phyloP scores from a whole-genome alignment of 2,113 vertebrate species.

The Strix uralensis region DNA sequence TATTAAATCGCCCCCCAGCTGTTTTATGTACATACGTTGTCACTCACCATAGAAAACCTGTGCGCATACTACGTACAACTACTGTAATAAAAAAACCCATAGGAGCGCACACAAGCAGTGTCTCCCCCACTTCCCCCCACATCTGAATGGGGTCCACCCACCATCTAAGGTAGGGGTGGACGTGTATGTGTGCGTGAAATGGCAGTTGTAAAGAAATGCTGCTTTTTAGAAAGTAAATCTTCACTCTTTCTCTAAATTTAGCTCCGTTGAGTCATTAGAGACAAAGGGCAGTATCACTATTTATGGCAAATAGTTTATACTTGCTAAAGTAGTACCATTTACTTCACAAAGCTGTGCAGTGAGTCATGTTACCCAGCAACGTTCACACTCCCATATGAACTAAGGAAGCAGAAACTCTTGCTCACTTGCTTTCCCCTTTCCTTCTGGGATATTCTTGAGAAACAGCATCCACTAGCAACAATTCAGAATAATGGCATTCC shows the following conservation, averaged over 20 bases:
- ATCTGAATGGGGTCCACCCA: neutral
- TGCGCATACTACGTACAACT: neutral
- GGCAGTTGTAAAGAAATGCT: neutral
- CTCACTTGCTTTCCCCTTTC: constrained; percentile 18
- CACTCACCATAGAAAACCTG: neutral
- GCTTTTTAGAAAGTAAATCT: neutral
- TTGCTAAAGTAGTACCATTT: neutral
- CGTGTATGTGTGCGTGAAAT: neutral
- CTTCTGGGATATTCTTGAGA: neutral
- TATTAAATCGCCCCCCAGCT: neutral
- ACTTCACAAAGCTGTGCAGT: constrained; percentile 1
- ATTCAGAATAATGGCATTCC: neutral
- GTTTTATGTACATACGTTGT: neutral
- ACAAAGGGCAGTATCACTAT: neutral
- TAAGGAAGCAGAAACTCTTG: neutral
- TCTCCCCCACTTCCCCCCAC: neutral
- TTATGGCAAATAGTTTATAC: constrained; percentile 30
- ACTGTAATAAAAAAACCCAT: neutral
- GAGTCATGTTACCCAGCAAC: constrained; percentile 22
- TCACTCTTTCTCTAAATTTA: constrained; percentile 14
- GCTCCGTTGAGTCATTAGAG: neutral
- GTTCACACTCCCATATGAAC: neutral
- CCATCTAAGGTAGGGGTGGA: neutral
- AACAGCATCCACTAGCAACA: neutral
- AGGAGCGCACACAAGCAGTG: neutral